A percentile compares a stretch with the other conserved stretches of the same genome.
Evolutionary conservation across 2,888 invertebrate species (phyloP).

Genomic region (Matsumyia berberina): DNA sequence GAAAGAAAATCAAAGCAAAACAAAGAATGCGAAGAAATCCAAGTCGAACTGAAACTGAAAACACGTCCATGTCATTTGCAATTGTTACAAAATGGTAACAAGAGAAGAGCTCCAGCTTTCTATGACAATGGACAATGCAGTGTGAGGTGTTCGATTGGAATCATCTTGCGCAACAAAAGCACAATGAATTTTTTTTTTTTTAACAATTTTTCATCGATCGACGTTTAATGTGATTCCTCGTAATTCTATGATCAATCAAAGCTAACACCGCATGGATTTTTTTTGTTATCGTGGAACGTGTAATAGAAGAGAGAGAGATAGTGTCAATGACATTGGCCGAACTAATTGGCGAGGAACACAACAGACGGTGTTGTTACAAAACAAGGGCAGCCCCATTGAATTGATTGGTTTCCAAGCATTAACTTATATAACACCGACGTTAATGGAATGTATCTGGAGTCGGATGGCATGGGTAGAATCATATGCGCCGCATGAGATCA

Average conservation of each 20-base stretch:
- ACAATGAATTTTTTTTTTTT: too few relatives aligned
- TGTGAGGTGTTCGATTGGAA: constrained; percentile 15
- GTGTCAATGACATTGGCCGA: constrained; percentile 48
- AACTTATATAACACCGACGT: constrained; percentile 49
- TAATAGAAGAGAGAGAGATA: constrained; percentile 33
- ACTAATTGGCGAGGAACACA: not conserved
- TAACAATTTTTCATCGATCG: constrained; percentile 20
- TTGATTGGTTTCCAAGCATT: constrained; percentile 22
- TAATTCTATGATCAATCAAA: constrained; percentile 46
- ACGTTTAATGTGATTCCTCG: constrained; percentile 10
- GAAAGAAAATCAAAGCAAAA: constrained; percentile 14
- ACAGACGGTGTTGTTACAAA: constrained; percentile 32
- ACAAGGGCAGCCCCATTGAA: constrained; percentile 15
- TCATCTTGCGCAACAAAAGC: constrained; percentile 39
- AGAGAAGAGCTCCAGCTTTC: constrained; percentile 14
- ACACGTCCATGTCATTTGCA: constrained; percentile 10
- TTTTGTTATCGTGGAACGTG: constrained; percentile 24
- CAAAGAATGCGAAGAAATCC: constrained; percentile 27
- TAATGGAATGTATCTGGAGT: constrained; percentile 23
- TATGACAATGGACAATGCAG: not conserved
- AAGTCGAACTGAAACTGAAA: constrained; percentile 36
- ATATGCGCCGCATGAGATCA: constrained; percentile 36
- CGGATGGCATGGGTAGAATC: not conserved
- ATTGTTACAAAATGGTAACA: constrained; percentile 25
- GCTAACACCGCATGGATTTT: constrained; percentile 17